Conservation (phyloP, 1,140 invertebrate species). For the Xylocopa sonorina region DNA sequence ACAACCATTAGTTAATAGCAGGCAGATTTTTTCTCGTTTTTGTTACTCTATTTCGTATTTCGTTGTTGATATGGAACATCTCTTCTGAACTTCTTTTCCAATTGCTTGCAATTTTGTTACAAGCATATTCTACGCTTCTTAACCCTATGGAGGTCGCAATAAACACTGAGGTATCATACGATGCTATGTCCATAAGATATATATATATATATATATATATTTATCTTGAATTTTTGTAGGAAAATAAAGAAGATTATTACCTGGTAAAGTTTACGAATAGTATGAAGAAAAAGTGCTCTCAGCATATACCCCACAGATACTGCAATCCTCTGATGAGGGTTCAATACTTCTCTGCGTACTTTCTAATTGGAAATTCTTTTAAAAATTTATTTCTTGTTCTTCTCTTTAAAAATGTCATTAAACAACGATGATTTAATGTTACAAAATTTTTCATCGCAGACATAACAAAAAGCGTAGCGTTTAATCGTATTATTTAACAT, state of each 20-base stretch:
- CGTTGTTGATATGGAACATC: slow-evolving; percentile 3
- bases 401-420: background rate
- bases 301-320: no score
- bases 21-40: background rate
- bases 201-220: no score
- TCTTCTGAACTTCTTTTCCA: background rate
- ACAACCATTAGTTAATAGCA: background rate
- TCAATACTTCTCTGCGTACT: no score
- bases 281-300: no score
- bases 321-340: no score
- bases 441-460: background rate
- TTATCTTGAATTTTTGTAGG: no score
- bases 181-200: no score
- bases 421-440: background rate
- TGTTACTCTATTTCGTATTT: background rate
- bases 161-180: no score
- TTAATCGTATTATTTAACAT: slow-evolving; percentile 14
- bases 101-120: background rate
- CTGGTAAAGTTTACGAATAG: no score
- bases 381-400: slow-evolving; percentile 28
- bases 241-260: no score
- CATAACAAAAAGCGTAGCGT: background rate
- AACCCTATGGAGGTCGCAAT: no score
- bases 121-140: no score
- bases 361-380: background rate